Evolutionary conservation across 2,888 invertebrate species (phyloP), one percentile per base, ranked within the genome.

Genomic region (Troides helena): DNA sequence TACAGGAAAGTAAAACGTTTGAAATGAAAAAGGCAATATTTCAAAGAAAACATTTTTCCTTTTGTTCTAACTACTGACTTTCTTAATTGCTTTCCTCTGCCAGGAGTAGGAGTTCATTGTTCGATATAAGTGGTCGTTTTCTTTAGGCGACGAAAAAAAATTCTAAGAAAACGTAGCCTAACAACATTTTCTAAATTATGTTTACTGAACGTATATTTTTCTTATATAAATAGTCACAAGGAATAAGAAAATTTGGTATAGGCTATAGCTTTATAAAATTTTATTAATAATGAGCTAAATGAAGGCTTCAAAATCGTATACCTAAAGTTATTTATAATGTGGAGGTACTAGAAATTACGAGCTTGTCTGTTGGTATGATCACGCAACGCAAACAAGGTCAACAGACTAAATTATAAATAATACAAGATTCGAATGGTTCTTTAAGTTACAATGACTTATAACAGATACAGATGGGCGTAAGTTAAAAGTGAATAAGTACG

Each of bases 371-470:
- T 68, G 39, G 46, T 65, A 59, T 59, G 62, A 65, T 59, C 68
- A 62, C 62, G 65, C 67, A 65, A 68, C 23, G 70, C 61, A 64
- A 57, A 75, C 80, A 77, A 79, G 79, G 82, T 78, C 79, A 75
- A 72, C 73, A 68, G 70, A 70, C 65, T 73, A 65, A 74, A 72
- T 69, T 68, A 70, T 67, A 60, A 71, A 70, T 71, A 63, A 68
- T 73, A 69, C 72, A 71, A 74, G 60, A 43, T 43, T 56, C 10
- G 39, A 46, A 46, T 46, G 46, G 46, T 46, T 14, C 46, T 46
- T 46, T 17, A 46, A 46, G 46, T 46, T 46, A 12, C 14, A 12
- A 14, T 46, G 46, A 14, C 46, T 46, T 46, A 46, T 46, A 14
- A 30, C 30, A 30, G 30, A 30, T 30, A 30, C 0, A 30, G 30